Percentiles rank a stretch among this genome's conserved stretches.
These are phyloP conservation scores for Clitarchus hookeri DNA, from an alignment of 2,888 invertebrate genomes.

Conservation along the genomic window DNA sequence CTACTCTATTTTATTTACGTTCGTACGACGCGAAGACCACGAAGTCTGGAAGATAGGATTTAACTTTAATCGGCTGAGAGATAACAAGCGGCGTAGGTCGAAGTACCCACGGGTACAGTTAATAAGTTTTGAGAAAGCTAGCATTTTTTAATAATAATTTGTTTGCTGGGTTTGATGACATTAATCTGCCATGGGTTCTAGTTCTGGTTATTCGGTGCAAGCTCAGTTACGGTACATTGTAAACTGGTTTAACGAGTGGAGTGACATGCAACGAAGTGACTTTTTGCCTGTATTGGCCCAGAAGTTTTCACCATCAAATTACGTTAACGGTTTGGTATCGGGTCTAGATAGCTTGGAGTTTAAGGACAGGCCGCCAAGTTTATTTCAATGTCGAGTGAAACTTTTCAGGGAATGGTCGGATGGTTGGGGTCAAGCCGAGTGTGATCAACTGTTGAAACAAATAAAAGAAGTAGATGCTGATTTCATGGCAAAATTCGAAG, in stretches of 20 bases:
- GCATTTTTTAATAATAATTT: too few relatives aligned
- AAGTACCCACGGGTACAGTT: too few relatives aligned
- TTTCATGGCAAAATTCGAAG: conserved; percentile 68
- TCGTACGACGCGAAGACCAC: too few relatives aligned
- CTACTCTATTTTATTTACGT: too few relatives aligned
- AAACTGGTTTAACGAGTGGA: conserved; percentile 89
- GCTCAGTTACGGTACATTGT: conserved; percentile 80
- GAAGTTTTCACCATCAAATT: conserved; percentile 63
- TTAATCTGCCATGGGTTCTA: conserved; percentile 42
- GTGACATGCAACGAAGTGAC: conserved; percentile 83
- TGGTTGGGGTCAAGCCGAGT: conserved; percentile 76
- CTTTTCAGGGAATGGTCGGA: conserved; percentile 83
- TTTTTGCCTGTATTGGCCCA: conserved; percentile 78
- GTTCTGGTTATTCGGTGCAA: conserved; percentile 58
- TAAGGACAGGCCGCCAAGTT: conserved; percentile 70
- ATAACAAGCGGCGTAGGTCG: too few relatives aligned
- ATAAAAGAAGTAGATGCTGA: conserved; percentile 72
- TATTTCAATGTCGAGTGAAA: conserved; percentile 84
- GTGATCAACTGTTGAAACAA: conserved; percentile 69
- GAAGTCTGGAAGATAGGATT: too few relatives aligned
- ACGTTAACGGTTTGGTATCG: conserved; percentile 75
- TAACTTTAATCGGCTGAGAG: too few relatives aligned
- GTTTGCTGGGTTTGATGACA: too few relatives aligned
- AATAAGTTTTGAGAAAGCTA: too few relatives aligned
- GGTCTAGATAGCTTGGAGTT: conserved; percentile 69